Conservation (phyloP, 2,888 invertebrate species). For the Teleiodes luculella region DNA sequence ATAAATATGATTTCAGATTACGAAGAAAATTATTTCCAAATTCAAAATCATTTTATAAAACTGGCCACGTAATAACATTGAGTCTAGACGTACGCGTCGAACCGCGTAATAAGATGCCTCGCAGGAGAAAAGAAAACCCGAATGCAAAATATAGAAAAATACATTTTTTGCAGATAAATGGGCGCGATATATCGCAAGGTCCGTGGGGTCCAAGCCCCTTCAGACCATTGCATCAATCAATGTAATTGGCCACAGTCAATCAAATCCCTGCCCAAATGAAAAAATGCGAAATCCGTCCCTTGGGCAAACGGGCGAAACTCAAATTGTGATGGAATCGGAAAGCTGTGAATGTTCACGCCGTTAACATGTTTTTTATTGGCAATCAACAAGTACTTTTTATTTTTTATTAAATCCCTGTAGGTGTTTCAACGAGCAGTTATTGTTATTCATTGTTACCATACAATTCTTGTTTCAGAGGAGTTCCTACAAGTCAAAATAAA, state of each 20-base stretch:
- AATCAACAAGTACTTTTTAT: background rate
- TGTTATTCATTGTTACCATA: too few species aligned
- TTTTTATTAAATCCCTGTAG: background rate
- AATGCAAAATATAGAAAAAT: background rate
- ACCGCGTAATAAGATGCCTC: too few species aligned
- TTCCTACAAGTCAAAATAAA: too few species aligned
- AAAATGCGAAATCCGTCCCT: constrained; percentile 11
- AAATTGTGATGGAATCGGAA: background rate
- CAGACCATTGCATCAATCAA: constrained; percentile 42
- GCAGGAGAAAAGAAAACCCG: too few species aligned
- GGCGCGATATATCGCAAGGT: constrained; percentile 32
- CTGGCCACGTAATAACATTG: too few species aligned
- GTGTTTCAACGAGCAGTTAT: too few species aligned
- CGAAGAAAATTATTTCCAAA: too few species aligned
- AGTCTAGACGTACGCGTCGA: too few species aligned
- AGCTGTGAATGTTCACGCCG: background rate
- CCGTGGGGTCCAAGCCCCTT: constrained; percentile 29
- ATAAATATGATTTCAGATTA: too few species aligned
- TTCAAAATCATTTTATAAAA: too few species aligned
- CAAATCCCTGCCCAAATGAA: constrained; percentile 22
- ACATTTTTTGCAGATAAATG: constrained; percentile 29
- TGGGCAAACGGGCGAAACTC: background rate
- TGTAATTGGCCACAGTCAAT: constrained; percentile 40
- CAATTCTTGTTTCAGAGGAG: too few species aligned
- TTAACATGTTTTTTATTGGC: background rate